Evolutionary conservation across 2,888 invertebrate genomes (phyloP).

Genomic region (Myopa testacea): DNA sequence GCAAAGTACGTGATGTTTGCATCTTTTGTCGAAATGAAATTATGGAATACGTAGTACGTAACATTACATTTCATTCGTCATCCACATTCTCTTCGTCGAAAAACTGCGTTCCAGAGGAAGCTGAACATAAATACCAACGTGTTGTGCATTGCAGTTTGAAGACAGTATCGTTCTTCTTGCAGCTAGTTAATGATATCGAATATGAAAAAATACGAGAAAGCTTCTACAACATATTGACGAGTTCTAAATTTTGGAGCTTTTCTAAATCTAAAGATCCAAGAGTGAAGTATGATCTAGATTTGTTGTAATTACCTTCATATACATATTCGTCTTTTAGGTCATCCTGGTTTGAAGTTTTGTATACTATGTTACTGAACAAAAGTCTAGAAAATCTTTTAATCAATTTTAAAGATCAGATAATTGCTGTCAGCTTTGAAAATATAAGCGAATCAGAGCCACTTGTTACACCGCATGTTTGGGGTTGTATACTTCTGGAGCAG

Average conservation of each 20-base stretch:
- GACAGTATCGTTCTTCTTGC: constrained; percentile 74
- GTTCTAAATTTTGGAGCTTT: constrained; percentile 80
- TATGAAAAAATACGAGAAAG: constrained; percentile 55
- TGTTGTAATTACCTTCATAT: neutral
- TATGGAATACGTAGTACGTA: constrained; percentile 78
- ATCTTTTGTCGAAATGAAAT: constrained; percentile 87
- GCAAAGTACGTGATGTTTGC: constrained; percentile 83
- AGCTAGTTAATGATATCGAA: constrained; percentile 69
- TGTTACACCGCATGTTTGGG: constrained; percentile 80
- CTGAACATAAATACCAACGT: constrained; percentile 77
- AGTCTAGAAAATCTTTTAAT: constrained; percentile 69
- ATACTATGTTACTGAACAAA: constrained; percentile 73
- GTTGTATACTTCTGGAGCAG: constrained; percentile 75
- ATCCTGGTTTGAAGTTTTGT: constrained; percentile 78
- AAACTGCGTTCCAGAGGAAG: constrained; percentile 74
- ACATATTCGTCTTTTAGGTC: constrained; percentile 59
- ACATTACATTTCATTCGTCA: constrained; percentile 74
- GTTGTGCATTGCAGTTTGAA: constrained; percentile 76
- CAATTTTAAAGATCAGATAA: constrained; percentile 71
- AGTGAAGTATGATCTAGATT: constrained; percentile 60
- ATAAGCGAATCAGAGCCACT: constrained; percentile 78
- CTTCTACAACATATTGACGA: constrained; percentile 72
- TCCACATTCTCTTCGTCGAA: constrained; percentile 71
- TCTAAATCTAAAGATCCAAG: constrained; percentile 71
- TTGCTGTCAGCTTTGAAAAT: constrained; percentile 73